Percentiles rank a stretch among this genome's conserved stretches.
Conservation (phyloP, 2,888 invertebrate species). For the Pachymerium ferrugineum region DNA sequence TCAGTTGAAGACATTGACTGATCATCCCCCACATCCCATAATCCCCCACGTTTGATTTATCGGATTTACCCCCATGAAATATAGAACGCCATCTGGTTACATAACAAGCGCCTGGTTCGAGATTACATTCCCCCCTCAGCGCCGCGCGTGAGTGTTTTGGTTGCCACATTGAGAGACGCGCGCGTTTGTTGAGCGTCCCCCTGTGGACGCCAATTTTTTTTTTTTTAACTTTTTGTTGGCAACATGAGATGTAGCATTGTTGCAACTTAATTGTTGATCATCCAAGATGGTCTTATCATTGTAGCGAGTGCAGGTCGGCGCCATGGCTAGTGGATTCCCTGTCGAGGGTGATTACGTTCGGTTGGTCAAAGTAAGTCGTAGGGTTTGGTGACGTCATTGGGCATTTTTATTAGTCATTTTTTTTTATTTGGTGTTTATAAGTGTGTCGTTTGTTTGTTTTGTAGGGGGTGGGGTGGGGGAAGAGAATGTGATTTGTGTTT, state of each 20-base stretch:
- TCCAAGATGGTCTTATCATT: not conserved
- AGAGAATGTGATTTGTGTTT: too few relatives aligned
- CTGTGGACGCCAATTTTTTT: not conserved
- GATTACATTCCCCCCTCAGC: not conserved
- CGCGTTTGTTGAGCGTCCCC: not conserved
- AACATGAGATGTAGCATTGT: too few relatives aligned
- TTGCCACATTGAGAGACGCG: not conserved
- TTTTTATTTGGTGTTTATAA: too few relatives aligned
- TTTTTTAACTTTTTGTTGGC: too few relatives aligned
- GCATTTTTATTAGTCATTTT: too few relatives aligned
- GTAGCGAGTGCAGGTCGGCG: not conserved
- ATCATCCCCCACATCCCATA: too few relatives aligned
- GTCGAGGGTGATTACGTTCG: slow-evolving; percentile 34
- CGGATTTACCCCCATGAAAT: too few relatives aligned
- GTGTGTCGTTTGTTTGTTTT: too few relatives aligned
- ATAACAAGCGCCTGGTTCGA: not conserved
- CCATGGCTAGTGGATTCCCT: not conserved
- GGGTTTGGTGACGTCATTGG: not conserved
- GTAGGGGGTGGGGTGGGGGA: too few relatives aligned
- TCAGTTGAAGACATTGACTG: too few relatives aligned
- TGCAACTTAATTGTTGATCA: too few relatives aligned
- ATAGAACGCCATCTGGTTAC: not conserved
- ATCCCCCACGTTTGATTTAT: too few relatives aligned
- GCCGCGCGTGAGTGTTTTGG: not conserved
- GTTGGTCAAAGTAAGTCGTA: slow-evolving; percentile 34